Conservation (phyloP, 2,113 vertebrate genomes). For the Microcebus jonahi region DNA sequence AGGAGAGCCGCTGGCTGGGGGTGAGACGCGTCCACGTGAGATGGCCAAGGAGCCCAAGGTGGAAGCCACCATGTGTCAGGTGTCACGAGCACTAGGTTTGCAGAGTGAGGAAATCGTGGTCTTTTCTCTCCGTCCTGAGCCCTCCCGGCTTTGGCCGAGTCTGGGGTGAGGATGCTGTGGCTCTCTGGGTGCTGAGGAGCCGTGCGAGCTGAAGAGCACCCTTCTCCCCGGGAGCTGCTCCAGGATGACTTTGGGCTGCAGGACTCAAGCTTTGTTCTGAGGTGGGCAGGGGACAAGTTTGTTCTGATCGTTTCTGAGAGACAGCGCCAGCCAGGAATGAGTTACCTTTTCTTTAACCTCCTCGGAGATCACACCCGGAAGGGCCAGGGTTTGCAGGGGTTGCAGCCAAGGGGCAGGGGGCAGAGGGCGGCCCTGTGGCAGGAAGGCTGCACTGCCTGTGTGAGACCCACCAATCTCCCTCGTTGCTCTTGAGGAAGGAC, state of each 20-base stretch:
- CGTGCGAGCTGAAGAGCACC: accelerated
- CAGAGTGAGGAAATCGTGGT: background rate
- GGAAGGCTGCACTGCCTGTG: background rate
- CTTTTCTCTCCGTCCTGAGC: background rate
- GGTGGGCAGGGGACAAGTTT: background rate
- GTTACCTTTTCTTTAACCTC: background rate
- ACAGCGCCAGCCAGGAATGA: background rate
- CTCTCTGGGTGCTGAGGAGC: background rate
- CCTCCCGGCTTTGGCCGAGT: background rate
- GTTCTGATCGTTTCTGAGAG: background rate
- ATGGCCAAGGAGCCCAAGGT: background rate
- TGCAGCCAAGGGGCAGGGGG: background rate
- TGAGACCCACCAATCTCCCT: background rate
- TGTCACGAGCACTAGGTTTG: background rate
- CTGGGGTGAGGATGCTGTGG: background rate
- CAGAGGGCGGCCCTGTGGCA: no score
- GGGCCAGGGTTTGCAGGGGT: background rate
- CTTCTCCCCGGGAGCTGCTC: no score
- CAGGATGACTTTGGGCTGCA: background rate
- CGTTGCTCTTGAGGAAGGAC: background rate
- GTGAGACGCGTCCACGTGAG: background rate
- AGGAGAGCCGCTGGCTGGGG: background rate
- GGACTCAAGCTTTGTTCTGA: background rate
- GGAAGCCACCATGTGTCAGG: background rate
- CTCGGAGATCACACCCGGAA: background rate